Base-by-base conservation (phyloP, 2,797 vertebrate species). In the Peromyscus attwateri region DNA sequence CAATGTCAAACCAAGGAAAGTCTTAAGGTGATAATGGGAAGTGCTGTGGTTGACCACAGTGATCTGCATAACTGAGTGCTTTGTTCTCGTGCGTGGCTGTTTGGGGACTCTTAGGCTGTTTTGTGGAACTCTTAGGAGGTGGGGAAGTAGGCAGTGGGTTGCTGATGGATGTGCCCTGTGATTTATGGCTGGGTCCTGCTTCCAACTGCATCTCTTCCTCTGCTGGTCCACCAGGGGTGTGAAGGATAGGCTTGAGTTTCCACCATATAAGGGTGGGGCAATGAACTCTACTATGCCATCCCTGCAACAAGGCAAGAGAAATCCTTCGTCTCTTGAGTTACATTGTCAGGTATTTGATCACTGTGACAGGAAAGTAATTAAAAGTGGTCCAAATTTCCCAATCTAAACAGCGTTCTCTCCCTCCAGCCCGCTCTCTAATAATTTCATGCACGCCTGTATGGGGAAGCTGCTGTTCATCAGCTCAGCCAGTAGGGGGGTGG, bases 401-500 rank as follows among this genome's bases (percentile, higher is more conserved):
- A 94, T 91, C 46, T 66, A 34, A 89, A 40, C 27, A 31, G 6
- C 6, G 9, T 40, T 71, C 73, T 89, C 31, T 89, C 14, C 57
- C 16, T 5, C 2, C 11, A 29, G 17, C 21, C 14, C 13, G 13
- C 14, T 34, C 1, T 75, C n/a, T 64, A 49, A 21, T 3, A 21
- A 52, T 8, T 21, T 3, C 19, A 4, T 8, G 2, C 49, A 21
- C 62, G 75, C 73, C 81, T 60, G 52, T 70, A 6, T 19, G 60
- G 68, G 91, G 52, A 64, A 62, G 68, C 88, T 95, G 60, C 71
- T 85, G 75, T 95, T 95, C 79, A 84, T 92, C 55, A 87, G 75
- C 81, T 94, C 64, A 94, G 82, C 95, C 83, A 75, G 94, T 95
- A 95, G 92, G 70, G 79, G 91, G 57, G 85, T 66, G 94, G 0